Conservation (phyloP, 92 coral and sea anemone genomes). For the Epizoanthus rinbou region DNA sequence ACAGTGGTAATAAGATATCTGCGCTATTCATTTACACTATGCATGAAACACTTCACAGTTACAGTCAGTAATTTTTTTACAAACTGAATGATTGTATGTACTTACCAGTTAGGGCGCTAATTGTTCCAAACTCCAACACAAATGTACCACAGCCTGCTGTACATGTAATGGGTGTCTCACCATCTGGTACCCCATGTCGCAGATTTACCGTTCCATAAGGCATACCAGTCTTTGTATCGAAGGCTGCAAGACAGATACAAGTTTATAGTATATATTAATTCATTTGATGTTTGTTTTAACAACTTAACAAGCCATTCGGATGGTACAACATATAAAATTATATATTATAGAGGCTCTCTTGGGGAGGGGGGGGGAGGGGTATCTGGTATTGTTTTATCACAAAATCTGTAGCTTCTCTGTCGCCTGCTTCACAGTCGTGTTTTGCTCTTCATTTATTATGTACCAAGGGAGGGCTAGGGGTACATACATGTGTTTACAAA, state of each 20-base stretch:
- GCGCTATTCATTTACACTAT: neutral
- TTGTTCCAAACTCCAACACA: slow-evolving; percentile 93
- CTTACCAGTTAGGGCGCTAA: slow-evolving; percentile 86
- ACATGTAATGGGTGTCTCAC: slow-evolving; percentile 96
- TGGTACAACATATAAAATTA: neutral
- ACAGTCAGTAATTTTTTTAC: too few relatives aligned
- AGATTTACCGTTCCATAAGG: slow-evolving; percentile 99
- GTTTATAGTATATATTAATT: too few relatives aligned
- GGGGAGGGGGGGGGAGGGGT: neutral
- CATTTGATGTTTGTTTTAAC: too few relatives aligned
- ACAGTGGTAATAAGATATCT: too few relatives aligned
- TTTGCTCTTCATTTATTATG: too few relatives aligned
- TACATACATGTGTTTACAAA: too few relatives aligned
- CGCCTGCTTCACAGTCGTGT: too few relatives aligned
- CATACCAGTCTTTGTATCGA: slow-evolving; percentile 95
- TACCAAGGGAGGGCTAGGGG: too few relatives aligned
- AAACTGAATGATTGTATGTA: neutral
- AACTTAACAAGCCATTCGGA: too few relatives aligned
- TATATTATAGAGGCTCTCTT: neutral
- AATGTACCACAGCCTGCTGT: slow-evolving; percentile 99
- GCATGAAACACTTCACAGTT: too few relatives aligned
- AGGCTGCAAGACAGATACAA: slow-evolving; percentile 58
- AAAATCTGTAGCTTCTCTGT: neutral
- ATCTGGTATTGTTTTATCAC: neutral
- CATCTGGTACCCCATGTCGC: slow-evolving; percentile 85